These are phyloP conservation scores for Bucco capensis DNA, from an alignment of 2,113 vertebrate species.

Conservation along the genomic window DNA sequence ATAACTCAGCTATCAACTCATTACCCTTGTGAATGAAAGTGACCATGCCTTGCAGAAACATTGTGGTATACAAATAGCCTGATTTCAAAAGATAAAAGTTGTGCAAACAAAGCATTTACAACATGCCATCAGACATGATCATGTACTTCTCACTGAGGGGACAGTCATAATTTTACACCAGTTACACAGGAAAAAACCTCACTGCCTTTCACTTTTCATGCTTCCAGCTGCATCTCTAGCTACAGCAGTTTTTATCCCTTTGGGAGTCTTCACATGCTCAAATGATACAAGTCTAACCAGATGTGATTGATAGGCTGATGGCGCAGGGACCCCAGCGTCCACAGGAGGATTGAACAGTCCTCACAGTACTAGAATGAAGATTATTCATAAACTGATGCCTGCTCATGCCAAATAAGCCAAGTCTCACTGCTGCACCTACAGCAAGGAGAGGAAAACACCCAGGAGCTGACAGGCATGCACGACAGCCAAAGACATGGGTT, in stretches of 20 bases:
- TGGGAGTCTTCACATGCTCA: not conserved
- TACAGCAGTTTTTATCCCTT: not conserved
- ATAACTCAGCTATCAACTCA: not conserved
- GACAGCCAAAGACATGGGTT: not conserved
- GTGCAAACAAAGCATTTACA: not conserved
- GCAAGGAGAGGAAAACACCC: not conserved
- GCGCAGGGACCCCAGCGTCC: too few relatives aligned
- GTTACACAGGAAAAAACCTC: not conserved
- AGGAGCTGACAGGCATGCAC: not conserved
- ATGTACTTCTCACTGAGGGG: too few relatives aligned
- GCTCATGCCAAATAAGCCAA: not conserved
- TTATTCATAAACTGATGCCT: not conserved
- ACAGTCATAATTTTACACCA: not conserved
- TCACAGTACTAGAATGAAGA: not conserved
- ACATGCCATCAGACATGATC: not conserved
- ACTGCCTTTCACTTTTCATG: not conserved
- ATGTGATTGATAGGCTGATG: not conserved
- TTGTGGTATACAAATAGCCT: accelerated
- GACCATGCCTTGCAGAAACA: not conserved
- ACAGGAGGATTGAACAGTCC: not conserved
- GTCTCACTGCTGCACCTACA: not conserved
- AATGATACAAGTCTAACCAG: not conserved
- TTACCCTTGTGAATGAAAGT: not conserved
- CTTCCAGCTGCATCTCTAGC: not conserved
- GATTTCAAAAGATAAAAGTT: not conserved